phyloP scores from a whole-genome alignment of 2,888 invertebrate genomes.

The Poecilobothrus nobilitatus region DNA sequence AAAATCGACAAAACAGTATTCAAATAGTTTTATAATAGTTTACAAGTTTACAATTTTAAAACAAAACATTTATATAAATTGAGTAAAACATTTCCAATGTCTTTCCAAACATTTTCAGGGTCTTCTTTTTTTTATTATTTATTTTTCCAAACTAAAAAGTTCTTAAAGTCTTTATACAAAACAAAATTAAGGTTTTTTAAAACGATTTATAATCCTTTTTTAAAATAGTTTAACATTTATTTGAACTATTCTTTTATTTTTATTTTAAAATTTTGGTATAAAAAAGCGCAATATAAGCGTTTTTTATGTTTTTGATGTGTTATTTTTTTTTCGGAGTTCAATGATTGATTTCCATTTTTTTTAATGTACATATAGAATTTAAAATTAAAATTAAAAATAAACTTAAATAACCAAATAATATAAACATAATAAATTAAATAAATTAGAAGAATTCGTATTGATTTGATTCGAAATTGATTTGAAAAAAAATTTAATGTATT shows the following conservation, averaged over 20 bases:
- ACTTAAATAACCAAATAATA: not conserved
- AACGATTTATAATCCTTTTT: no score
- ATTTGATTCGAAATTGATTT: no score
- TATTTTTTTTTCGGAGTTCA: slow-evolving; percentile 11
- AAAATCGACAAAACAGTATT: not conserved
- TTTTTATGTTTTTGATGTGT: slow-evolving; percentile 8
- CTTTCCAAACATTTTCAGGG: slow-evolving; percentile 22
- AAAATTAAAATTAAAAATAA: not conserved
- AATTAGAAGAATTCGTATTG: no score
- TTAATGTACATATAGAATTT: no score
- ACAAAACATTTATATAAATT: slow-evolving; percentile 10
- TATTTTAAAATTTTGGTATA: no score
- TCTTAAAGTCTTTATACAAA: not conserved
- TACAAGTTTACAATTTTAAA: slow-evolving; percentile 7
- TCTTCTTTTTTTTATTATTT: slow-evolving; percentile 7
- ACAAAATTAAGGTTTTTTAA: no score
- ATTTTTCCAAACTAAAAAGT: not conserved
- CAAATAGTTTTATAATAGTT: not conserved
- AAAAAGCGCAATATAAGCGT: not conserved
- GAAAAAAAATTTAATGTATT: no score
- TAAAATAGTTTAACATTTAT: no score
- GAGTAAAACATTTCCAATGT: slow-evolving; percentile 24
- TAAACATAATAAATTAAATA: no score
- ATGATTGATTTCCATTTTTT: not conserved
- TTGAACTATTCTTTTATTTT: no score